Evolutionary conservation across 2,797 vertebrate genomes (phyloP).

Genomic region (Leptodactylus fallax): DNA sequence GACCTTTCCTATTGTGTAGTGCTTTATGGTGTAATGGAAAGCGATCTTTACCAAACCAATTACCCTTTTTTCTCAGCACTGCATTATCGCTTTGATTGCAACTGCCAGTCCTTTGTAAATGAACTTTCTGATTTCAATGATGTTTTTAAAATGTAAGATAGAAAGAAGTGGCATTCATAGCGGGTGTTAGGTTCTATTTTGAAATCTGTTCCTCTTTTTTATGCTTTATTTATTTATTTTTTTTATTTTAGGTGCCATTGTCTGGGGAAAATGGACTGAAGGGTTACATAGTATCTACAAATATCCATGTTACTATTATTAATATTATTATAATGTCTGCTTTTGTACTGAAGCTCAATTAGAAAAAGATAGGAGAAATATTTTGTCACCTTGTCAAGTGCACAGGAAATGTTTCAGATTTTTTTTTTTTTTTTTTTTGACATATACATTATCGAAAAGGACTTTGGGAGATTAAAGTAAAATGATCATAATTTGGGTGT

Average conservation of each 20-base stretch:
- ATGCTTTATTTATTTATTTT: slow-evolving; percentile 76
- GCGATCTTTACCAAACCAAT: slow-evolving; percentile 99
- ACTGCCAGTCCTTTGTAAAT: slow-evolving; percentile 99
- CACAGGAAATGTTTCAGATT: slow-evolving; percentile 83
- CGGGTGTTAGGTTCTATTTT: slow-evolving; percentile 92
- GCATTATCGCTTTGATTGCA: slow-evolving; percentile 99
- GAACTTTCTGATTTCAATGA: slow-evolving; percentile 99
- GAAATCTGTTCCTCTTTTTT: slow-evolving; percentile 79
- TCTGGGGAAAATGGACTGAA: slow-evolving; percentile 89
- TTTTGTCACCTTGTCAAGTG: slow-evolving; percentile 96
- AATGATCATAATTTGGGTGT: slow-evolving; percentile 68
- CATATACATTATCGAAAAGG: slow-evolving; percentile 78
- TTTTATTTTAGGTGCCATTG: slow-evolving; percentile 83
- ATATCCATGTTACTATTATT: slow-evolving; percentile 90
- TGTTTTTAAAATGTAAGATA: slow-evolving; percentile 91
- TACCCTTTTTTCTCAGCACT: slow-evolving; percentile 97
- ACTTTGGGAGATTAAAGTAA: background rate
- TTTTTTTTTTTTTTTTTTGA: slow-evolving; percentile 75
- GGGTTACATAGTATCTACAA: slow-evolving; percentile 88
- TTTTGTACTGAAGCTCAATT: slow-evolving; percentile 86
- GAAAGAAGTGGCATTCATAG: slow-evolving; percentile 98
- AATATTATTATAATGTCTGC: slow-evolving; percentile 88
- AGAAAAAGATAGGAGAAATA: slow-evolving; percentile 93
- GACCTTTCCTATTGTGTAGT: slow-evolving; percentile 99
- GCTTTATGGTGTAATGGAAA: slow-evolving; percentile 99